Percentiles rank a stretch among this genome's conserved stretches.
Evolutionary conservation across 1,140 invertebrate genomes (phyloP).

Genomic region (Cyclina sinensis): DNA sequence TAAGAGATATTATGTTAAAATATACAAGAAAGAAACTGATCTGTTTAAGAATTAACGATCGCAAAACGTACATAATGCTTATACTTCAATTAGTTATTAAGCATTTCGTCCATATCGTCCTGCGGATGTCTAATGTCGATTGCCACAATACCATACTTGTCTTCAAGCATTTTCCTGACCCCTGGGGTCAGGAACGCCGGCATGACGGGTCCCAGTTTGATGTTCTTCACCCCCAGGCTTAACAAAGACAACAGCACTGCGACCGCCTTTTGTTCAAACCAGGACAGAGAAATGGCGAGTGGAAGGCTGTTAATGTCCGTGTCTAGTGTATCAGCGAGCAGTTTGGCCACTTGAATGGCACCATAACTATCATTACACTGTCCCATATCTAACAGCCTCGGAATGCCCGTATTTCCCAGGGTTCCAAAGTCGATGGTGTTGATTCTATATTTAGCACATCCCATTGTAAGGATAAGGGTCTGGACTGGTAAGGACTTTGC

Average conservation of each 20-base stretch:
- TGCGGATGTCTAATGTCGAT: conserved; percentile 70
- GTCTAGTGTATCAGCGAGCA: conserved; percentile 71
- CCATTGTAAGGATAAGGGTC: conserved; percentile 76
- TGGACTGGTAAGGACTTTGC: conserved; percentile 68
- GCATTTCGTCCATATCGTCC: conserved; percentile 74
- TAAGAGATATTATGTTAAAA: no score
- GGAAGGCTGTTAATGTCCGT: conserved; percentile 77
- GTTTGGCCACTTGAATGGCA: conserved; percentile 72
- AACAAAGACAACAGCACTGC: conserved; percentile 74
- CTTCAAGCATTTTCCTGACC: conserved; percentile 65
- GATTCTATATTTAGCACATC: conserved; percentile 78
- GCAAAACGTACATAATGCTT: no score
- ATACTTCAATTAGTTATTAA: conserved; percentile 44
- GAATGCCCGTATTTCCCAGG: conserved; percentile 75
- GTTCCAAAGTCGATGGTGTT: conserved; percentile 72
- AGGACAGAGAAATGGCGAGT: conserved; percentile 72
- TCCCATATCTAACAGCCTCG: conserved; percentile 75
- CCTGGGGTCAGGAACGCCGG: conserved; percentile 75
- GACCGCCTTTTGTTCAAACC: conserved; percentile 79
- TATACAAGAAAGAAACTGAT: no score
- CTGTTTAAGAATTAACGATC: no score
- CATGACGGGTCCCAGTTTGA: conserved; percentile 73
- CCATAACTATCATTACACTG: conserved; percentile 79
- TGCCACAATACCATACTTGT: conserved; percentile 70
- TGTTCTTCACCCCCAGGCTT: conserved; percentile 76